Conservation (phyloP, 2,113 vertebrate species). For the Tachysurus vachellii region DNA sequence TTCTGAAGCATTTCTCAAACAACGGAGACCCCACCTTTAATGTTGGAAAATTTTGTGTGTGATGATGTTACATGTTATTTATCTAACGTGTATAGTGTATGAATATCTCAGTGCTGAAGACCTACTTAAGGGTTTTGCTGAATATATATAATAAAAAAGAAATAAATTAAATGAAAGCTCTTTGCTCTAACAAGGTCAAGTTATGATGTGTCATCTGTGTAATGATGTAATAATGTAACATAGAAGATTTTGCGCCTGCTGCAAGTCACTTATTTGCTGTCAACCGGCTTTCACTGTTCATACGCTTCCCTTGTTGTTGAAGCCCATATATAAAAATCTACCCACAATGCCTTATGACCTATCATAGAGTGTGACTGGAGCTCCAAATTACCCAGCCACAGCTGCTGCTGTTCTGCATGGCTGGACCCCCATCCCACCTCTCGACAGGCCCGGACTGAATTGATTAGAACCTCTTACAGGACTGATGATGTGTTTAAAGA, state of each 20-base stretch:
- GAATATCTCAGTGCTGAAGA: not conserved
- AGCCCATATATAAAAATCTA: constrained; percentile 60
- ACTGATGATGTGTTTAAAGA: constrained; percentile 70
- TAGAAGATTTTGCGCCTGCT: not conserved
- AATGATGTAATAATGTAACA: not conserved
- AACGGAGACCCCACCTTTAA: no score
- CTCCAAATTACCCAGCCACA: constrained; percentile 68
- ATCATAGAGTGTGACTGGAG: constrained; percentile 61
- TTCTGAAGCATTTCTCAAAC: no score
- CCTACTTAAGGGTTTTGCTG: not conserved
- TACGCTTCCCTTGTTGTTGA: constrained; percentile 54
- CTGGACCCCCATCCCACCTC: constrained; percentile 42
- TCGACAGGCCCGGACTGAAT: constrained; percentile 60
- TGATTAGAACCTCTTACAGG: constrained; percentile 66
- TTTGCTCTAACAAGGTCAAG: not conserved
- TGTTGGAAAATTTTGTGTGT: not conserved
- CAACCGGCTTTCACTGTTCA: constrained; percentile 39
- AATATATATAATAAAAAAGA: not conserved
- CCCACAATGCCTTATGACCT: constrained; percentile 69
- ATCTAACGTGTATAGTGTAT: no score
- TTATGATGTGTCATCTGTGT: not conserved
- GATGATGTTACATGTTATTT: not conserved
- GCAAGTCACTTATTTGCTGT: constrained; percentile 16
- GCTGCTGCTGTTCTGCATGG: constrained; percentile 65
- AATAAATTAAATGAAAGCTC: not conserved